Evolutionary conservation across 2,797 vertebrate species (phyloP), one percentile per base, ranked within the genome.

Genomic region (Periparus ater): DNA sequence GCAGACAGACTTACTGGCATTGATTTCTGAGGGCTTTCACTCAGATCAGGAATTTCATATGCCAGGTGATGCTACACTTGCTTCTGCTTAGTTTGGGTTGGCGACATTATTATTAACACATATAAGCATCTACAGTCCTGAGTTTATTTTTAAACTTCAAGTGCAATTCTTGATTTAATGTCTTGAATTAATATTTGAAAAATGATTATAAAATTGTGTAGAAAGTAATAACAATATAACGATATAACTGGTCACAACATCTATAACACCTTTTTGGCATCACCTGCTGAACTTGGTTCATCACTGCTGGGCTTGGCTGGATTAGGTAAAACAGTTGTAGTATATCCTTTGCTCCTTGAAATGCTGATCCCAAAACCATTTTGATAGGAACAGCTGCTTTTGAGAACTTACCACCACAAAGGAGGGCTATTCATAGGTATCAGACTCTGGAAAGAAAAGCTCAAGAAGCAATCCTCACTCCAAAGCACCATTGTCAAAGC

Each of bases 101-200:
- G 45, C 9, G 8, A 85, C 72, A 58, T 50, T 76, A 22, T 84
- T 96, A 80, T 90, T 94, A 93, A 92, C 72, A 96, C 63, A 36
- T 58, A 71, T 38, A 53, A 85, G 85, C 58, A 40, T 91, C 88
- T 85, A 66, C 29, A 72, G 47, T 85, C 79, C 34, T 47, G 32
- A 72, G 18, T 63, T 88, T 60, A 50, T 82, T 83, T 85, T 88
- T 63, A 44, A 55, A 65, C 54, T 78, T 62, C 72, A 82, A 62
- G 16, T 72, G 74, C 36, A 79, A 38, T 86, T 38, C 51, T 95
- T 88, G 72, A 89, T 54, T 94, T 53, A 61, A 55, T 72, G 16
- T 81, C 67, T 88, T 84, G 29, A 40, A 40, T 84, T 65, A 80
- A 30, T 80, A 26, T 81, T 55, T 78, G 61, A 89, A 61, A 87